Evolutionary conservation across 2,113 vertebrate species (phyloP).

Genomic region (Parotia lawesii): DNA sequence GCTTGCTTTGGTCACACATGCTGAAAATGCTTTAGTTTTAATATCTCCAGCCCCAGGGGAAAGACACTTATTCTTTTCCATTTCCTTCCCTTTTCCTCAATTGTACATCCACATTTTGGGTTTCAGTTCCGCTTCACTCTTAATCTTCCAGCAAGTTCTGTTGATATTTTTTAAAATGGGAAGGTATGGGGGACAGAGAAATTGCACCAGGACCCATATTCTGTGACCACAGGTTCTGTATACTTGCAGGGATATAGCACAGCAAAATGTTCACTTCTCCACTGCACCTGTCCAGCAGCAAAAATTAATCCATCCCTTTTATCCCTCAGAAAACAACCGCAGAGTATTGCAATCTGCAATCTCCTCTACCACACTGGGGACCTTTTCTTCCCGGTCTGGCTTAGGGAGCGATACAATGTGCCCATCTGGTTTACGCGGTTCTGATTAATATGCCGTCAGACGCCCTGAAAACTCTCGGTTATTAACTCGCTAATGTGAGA

Average conservation of each 20-base stretch:
- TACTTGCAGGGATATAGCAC: not conserved
- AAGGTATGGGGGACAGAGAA: not conserved
- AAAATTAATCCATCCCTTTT: not conserved
- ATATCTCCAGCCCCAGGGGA: not conserved
- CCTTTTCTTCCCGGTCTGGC: not conserved
- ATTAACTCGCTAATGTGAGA: not conserved
- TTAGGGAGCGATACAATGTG: not conserved
- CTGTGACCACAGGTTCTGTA: not conserved
- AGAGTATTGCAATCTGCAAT: not conserved
- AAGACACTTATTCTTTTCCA: constrained; percentile 23
- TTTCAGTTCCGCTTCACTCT: not conserved
- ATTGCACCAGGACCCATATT: not conserved
- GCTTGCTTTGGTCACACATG: constrained; percentile 22
- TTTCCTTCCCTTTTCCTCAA: constrained; percentile 21
- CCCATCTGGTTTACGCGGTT: not conserved
- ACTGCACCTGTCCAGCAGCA: not conserved
- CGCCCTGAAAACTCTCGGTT: not conserved
- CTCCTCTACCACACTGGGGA: not conserved
- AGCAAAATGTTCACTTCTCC: not conserved
- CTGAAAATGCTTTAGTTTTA: constrained; percentile 22
- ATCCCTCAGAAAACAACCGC: rapidly evolving
- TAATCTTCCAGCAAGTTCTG: not conserved
- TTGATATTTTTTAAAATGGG: not conserved
- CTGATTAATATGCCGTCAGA: constrained; percentile 8
- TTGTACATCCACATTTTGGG: not conserved